These are phyloP conservation scores for Mimachlamys varia DNA, from an alignment of 2,888 invertebrate species.

Conservation along the genomic window DNA sequence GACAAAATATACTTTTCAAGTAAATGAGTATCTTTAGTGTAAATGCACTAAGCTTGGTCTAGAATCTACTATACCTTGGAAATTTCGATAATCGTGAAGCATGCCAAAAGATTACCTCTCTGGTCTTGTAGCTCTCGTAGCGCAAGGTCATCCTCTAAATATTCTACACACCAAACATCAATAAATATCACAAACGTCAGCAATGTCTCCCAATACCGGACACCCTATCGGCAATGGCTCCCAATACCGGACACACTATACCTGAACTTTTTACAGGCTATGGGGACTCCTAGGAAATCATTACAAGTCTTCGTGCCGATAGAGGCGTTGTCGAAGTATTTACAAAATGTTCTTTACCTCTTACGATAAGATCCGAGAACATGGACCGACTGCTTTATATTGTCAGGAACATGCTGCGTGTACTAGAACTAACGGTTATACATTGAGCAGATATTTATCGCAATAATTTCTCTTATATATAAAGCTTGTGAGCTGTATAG, in stretches of 20 bases:
- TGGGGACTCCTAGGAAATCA: neutral
- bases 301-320: neutral
- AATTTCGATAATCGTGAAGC: neutral
- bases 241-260: neutral
- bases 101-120: neutral
- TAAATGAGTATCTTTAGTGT: no score
- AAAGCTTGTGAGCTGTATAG: neutral
- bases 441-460: neutral
- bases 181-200: neutral
- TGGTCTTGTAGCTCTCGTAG: conserved; percentile 21
- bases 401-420: neutral
- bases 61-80: no score
- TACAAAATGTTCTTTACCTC: neutral
- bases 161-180: neutral
- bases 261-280: neutral
- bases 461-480: neutral
- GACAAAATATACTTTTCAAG: no score
- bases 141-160: neutral
- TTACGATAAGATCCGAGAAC: neutral
- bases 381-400: conserved; percentile 3
- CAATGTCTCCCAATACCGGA: neutral
- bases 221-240: neutral
- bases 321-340: conserved; percentile 14
- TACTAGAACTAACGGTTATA: neutral
- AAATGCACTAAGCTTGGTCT: no score